Evolutionary conservation across 2,113 vertebrate species (phyloP).

Genomic region (Tylochromis polylepis): DNA sequence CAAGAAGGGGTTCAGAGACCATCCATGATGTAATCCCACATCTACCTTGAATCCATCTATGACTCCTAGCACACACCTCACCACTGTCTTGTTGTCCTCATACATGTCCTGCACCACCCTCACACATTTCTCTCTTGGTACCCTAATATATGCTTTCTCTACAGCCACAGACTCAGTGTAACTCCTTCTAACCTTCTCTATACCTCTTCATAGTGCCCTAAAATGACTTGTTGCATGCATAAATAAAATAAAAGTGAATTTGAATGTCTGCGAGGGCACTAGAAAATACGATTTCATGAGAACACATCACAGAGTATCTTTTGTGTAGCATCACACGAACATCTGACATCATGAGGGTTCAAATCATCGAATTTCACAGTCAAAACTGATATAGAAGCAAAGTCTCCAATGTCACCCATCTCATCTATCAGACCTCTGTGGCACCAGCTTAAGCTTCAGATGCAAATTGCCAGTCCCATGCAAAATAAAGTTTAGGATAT

Average conservation of each 20-base stretch:
- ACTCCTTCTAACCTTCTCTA: not conserved
- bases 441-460: not conserved
- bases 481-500: not conserved
- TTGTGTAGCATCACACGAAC: not conserved
- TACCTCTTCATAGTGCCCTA: not conserved
- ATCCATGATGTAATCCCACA: not conserved
- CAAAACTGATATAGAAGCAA: not conserved
- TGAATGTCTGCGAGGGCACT: not conserved
- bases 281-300: not conserved
- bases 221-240: not conserved
- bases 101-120: not conserved
- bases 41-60: not conserved
- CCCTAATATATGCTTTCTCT: not conserved
- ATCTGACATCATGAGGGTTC: not conserved
- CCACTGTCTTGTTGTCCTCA: not conserved
- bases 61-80: not conserved
- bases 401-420: not conserved
- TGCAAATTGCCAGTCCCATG: not conserved
- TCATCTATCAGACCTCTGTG: not conserved
- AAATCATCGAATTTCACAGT: not conserved
- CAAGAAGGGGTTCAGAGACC: not conserved
- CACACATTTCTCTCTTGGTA: no score
- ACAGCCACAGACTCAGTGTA: not conserved
- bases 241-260: not conserved
- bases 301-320: not conserved